Base-by-base conservation (phyloP, 2,888 invertebrate genomes). In the Nebria salina region DNA sequence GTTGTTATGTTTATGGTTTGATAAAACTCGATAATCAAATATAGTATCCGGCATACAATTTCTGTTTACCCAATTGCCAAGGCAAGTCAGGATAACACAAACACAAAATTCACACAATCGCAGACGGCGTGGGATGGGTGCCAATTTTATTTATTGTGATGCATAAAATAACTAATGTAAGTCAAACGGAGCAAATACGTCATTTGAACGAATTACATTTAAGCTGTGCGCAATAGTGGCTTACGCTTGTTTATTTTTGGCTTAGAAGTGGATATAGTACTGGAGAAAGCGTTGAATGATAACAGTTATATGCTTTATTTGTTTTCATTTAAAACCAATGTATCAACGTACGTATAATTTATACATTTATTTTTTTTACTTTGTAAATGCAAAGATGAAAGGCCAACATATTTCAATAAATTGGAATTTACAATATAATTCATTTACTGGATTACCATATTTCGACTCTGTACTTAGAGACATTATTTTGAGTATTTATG, bases 241-340 rank as follows among this genome's bases (percentile, higher is more conserved):
- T 70, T 70, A 26, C 20, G 26, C 70, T 70, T 70, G 25, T 26
- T 70, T 70, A 70, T 70, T 70, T 70, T 20, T 70, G 70, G 15
- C 20, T 25, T 20, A 25, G 70, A 70, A 70, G 15, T 70, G 15
- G 70, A 54, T 54, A 54, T 13, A 54, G 54, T 34, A 54, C 54
- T 54, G 54, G 8, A 54, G 54, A 54, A 7, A 8, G 13, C 13
- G 54, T 54, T 54, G 13, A 54, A 54, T 54, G 54, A 54, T 54
- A 54, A 54, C 54, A 2, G 7, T 1, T 43, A 43, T 43, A 43
- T 43, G 13, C 54, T 5, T 54, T 54, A 54, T 54, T 54, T 54
- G 54, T 11, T 54, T 54, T 54, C 8, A 54, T 13, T 54, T 54
- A 7, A 54, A 11, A 54, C 54, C 54, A 54, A 54, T 54, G 54